These are phyloP conservation scores for Ctenicera cuprea DNA, from an alignment of 2,888 invertebrate genomes.

Conservation along the genomic window DNA sequence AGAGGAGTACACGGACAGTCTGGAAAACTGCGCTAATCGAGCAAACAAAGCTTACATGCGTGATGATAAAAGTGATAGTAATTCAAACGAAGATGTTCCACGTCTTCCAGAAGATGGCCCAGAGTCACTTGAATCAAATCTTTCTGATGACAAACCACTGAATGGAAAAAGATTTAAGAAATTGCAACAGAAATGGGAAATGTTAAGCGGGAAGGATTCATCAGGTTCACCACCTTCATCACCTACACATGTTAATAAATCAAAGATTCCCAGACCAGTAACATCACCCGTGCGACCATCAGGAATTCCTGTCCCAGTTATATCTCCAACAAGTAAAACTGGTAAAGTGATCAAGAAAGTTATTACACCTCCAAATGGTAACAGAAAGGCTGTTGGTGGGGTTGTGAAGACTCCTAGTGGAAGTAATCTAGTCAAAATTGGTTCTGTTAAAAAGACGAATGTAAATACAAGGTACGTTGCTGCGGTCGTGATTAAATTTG, in stretches of 20 bases:
- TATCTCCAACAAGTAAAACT: slow-evolving; percentile 59
- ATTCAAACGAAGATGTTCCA: slow-evolving; percentile 56
- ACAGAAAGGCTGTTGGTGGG: slow-evolving; percentile 48
- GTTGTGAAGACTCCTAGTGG: slow-evolving; percentile 45
- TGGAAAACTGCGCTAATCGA: slow-evolving; percentile 74
- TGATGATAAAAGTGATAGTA: slow-evolving; percentile 53
- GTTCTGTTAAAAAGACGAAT: slow-evolving; percentile 55
- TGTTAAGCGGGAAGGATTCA: slow-evolving; percentile 78
- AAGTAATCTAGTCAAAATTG: slow-evolving; percentile 57
- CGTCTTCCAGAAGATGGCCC: slow-evolving; percentile 62
- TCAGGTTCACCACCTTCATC: slow-evolving; percentile 68
- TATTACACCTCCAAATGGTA: slow-evolving; percentile 66
- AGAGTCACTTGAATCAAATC: slow-evolving; percentile 69
- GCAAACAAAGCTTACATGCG: slow-evolving; percentile 25
- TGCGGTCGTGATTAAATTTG: too few species aligned
- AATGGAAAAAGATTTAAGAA: slow-evolving; percentile 83
- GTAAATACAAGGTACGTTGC: slow-evolving; percentile 61
- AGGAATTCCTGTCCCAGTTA: slow-evolving; percentile 76
- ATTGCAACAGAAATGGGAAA: slow-evolving; percentile 88
- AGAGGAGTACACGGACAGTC: slow-evolving; percentile 84
- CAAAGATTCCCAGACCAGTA: slow-evolving; percentile 85
- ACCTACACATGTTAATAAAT: slow-evolving; percentile 75
- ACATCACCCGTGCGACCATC: slow-evolving; percentile 82
- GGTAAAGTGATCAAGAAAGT: slow-evolving; percentile 70
- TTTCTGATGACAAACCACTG: slow-evolving; percentile 70